Percentiles rank a stretch among this genome's conserved stretches.
Evolutionary conservation across 2,113 vertebrate genomes (phyloP).

Genomic region (Macrotus californicus): DNA sequence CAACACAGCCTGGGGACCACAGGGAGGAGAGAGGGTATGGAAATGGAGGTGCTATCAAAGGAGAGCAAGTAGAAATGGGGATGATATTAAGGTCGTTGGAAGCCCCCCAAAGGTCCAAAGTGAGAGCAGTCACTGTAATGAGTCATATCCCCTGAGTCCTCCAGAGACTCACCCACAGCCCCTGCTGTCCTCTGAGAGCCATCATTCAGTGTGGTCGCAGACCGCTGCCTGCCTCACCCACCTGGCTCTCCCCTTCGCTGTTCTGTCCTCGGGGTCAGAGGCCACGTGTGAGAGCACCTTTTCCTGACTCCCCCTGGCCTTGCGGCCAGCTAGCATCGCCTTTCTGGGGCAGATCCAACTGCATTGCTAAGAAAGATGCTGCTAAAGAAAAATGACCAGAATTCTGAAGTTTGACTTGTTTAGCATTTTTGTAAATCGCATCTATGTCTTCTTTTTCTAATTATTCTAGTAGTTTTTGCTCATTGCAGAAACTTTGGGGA

Average conservation of each 20-base stretch:
- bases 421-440: background rate
- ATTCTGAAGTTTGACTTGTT: background rate
- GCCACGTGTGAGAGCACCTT: background rate
- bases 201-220: rapidly evolving
- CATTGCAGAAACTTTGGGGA: background rate
- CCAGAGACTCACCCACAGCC: background rate
- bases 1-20: too few species aligned
- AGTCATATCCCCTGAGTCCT: rapidly evolving
- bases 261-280: background rate
- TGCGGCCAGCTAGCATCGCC: background rate
- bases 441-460: background rate
- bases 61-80: background rate
- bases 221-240: background rate
- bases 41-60: background rate
- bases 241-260: background rate
- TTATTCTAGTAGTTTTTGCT: background rate
- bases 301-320: rapidly evolving
- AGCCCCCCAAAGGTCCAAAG: background rate
- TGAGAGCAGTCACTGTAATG: background rate
- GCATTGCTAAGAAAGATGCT: background rate
- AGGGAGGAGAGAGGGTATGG: background rate
- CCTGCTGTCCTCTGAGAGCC: background rate
- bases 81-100: background rate
- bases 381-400: background rate
- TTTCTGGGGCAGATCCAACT: background rate